Conservation (phyloP, 2,113 vertebrate species). For the Origma solitaria region DNA sequence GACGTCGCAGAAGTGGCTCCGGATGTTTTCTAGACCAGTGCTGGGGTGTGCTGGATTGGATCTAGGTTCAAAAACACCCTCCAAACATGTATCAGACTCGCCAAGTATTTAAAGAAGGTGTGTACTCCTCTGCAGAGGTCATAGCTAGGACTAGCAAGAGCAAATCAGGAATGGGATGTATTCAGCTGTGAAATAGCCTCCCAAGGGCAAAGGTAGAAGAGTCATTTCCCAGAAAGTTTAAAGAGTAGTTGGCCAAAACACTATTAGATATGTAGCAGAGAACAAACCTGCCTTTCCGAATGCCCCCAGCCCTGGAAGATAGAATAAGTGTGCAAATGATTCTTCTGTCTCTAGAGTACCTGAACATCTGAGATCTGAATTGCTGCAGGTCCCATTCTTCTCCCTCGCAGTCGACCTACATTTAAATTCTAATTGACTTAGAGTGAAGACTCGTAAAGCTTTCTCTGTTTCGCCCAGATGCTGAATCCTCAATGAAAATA, state of each 20-base stretch:
- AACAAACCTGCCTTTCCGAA: conserved; percentile 23
- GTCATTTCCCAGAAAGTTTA: conserved; percentile 33
- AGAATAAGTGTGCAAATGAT: conserved; percentile 30
- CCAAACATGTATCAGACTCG: not conserved
- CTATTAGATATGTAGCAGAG: conserved; percentile 38
- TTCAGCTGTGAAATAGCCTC: conserved; percentile 56
- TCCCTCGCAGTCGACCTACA: conserved; percentile 38
- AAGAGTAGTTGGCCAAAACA: conserved; percentile 37
- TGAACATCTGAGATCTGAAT: conserved; percentile 51
- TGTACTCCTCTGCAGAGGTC: not conserved
- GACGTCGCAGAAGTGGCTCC: not conserved
- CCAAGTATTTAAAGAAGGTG: not conserved
- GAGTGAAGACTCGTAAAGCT: not conserved
- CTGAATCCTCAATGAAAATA: conserved; percentile 44
- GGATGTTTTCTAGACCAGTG: not conserved
- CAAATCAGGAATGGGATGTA: conserved; percentile 13
- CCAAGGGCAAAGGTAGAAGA: conserved; percentile 43
- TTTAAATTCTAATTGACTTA: conserved; percentile 58
- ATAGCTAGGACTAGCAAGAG: conserved; percentile 7
- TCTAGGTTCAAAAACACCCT: not conserved
- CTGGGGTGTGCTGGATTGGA: not conserved
- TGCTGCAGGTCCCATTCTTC: conserved; percentile 52
- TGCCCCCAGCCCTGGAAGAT: conserved; percentile 38
- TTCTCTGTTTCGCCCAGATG: not conserved
- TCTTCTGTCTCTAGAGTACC: conserved; percentile 32